phyloP scores from a whole-genome alignment of 2,888 invertebrate species.

The Lithophane socia region DNA sequence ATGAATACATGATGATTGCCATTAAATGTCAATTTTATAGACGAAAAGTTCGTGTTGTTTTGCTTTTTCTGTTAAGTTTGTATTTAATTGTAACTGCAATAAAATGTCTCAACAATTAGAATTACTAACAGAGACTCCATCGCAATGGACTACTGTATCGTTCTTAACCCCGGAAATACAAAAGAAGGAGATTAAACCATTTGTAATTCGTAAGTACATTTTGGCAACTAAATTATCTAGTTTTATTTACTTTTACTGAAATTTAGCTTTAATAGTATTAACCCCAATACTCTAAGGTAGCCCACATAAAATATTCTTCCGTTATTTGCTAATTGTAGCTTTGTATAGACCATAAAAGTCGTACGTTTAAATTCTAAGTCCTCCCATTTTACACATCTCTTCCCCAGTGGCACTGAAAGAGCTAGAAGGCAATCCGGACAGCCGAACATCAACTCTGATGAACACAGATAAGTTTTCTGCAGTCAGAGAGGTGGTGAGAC shows the following conservation, averaged over 20 bases:
- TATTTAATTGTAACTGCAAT: constrained; percentile 33
- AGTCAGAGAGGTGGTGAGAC: constrained; percentile 82
- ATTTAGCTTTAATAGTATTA: neutral
- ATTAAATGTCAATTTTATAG: constrained; percentile 21
- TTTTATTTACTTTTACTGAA: neutral
- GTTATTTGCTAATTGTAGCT: neutral
- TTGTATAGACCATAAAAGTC: neutral
- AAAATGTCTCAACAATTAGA: constrained; percentile 86
- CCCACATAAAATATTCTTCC: neutral
- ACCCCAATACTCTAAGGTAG: neutral
- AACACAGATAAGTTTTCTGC: constrained; percentile 85
- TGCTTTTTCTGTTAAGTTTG: constrained; percentile 52
- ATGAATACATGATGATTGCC: too few relatives aligned
- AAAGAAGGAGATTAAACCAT: constrained; percentile 87
- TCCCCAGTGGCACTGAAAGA: constrained; percentile 85
- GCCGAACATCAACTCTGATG: constrained; percentile 81
- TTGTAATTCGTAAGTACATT: constrained; percentile 81
- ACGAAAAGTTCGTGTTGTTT: constrained; percentile 53
- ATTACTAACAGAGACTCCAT: constrained; percentile 82
- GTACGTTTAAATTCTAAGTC: neutral
- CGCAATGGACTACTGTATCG: constrained; percentile 81
- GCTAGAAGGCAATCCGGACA: constrained; percentile 85
- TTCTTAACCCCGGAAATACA: constrained; percentile 85
- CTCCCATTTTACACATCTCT: neutral
- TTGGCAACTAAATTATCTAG: neutral